Conservation (phyloP, 2,797 vertebrate genomes). For the Lepilemur septentrionalis region DNA sequence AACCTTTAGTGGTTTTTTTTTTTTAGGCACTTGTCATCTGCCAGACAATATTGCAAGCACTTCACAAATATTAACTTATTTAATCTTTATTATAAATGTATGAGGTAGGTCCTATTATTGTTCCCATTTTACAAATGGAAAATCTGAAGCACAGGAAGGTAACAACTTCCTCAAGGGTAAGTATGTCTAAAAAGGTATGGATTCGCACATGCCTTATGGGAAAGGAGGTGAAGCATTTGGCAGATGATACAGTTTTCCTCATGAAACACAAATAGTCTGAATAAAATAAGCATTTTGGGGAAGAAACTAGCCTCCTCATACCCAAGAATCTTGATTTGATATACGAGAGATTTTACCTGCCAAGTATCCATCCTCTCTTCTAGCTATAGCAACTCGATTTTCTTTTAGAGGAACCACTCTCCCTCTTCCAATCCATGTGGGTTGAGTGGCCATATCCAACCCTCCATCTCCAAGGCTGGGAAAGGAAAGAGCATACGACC, state of each 20-base stretch:
- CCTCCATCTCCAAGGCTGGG: not conserved
- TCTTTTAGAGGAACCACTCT: not conserved
- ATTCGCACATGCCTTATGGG: not conserved
- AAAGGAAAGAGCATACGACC: not conserved
- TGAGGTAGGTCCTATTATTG: not conserved
- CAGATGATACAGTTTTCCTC: not conserved
- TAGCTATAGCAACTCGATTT: not conserved
- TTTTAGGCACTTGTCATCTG: not conserved
- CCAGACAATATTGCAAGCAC: not conserved
- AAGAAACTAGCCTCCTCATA: not conserved
- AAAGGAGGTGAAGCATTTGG: not conserved
- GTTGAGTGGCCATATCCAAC: not conserved
- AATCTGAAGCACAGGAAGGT: not conserved
- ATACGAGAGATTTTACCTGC: not conserved
- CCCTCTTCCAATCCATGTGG: not conserved
- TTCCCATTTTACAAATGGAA: not conserved
- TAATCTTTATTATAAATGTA: not conserved
- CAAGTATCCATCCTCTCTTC: not conserved
- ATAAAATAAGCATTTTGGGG: not conserved
- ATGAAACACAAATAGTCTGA: not conserved
- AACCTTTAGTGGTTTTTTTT: too few species aligned
- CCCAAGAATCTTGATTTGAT: not conserved
- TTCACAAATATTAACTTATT: conserved; percentile 16
- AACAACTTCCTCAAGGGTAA: not conserved
- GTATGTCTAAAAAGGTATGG: not conserved